These are phyloP conservation scores for Pantherophis guttatus DNA, from an alignment of 2,113 vertebrate species.

Conservation along the genomic window DNA sequence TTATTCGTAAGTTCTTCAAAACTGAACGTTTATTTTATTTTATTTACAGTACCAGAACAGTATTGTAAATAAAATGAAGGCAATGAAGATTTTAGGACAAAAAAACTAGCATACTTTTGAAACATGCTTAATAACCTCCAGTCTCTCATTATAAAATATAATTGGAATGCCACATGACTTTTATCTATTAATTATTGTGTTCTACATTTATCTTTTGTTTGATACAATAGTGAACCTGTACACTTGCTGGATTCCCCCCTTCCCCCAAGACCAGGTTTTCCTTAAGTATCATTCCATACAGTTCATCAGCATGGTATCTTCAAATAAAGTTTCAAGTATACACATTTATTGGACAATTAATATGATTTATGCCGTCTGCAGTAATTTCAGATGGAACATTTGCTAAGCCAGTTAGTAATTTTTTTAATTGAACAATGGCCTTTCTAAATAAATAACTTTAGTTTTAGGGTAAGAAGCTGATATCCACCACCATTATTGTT, in stretches of 20 bases:
- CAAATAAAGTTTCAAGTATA: too few species aligned
- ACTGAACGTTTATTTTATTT: neutral
- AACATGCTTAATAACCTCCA: constrained; percentile 40
- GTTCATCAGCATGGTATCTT: too few species aligned
- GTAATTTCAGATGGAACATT: too few species aligned
- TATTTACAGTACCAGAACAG: neutral
- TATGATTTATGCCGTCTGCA: too few species aligned
- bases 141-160: constrained; percentile 52
- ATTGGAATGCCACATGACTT: constrained; percentile 58
- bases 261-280: constrained; percentile 39
- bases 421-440: too few species aligned
- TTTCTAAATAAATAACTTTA: too few species aligned
- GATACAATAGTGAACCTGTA: constrained; percentile 67
- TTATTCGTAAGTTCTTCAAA: neutral
- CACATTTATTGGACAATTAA: too few species aligned
- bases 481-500: too few species aligned
- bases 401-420: too few species aligned
- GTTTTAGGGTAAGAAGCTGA: too few species aligned
- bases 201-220: constrained; percentile 38
- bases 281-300: too few species aligned
- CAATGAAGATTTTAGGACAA: constrained; percentile 33
- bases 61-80: neutral
- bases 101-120: constrained; percentile 46
- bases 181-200: constrained; percentile 71
- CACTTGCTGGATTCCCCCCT: constrained; percentile 61